Evolutionary conservation across 2,888 invertebrate species (phyloP).

Genomic region (Sarcophaga variegata): DNA sequence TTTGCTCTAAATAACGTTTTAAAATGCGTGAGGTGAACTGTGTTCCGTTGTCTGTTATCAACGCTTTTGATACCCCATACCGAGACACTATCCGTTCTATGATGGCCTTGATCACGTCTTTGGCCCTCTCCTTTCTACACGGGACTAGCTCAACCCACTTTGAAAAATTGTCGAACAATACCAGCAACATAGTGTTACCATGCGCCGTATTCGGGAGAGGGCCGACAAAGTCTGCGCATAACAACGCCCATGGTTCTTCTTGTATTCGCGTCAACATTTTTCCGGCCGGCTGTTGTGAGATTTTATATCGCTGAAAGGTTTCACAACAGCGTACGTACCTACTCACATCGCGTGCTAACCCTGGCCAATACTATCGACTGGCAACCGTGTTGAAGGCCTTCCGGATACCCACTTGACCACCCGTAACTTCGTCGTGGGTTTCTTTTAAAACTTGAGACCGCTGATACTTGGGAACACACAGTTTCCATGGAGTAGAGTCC

Average conservation of each 20-base stretch:
- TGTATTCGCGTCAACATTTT: constrained; percentile 31
- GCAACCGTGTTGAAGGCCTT: constrained; percentile 1
- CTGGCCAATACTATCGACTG: constrained; percentile 16
- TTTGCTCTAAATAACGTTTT: not conserved
- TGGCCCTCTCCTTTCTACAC: not conserved
- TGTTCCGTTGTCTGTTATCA: constrained; percentile 46
- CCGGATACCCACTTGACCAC: constrained; percentile 23
- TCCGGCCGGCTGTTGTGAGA: constrained; percentile 23
- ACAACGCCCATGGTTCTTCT: constrained; percentile 35
- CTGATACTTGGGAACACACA: not conserved
- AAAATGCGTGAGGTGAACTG: constrained; percentile 37
- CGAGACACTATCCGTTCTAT: constrained; percentile 5
- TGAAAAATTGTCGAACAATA: constrained; percentile 12
- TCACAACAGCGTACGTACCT: constrained; percentile 18
- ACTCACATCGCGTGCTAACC: constrained; percentile 32
- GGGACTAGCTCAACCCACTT: constrained; percentile 34
- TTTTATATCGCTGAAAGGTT: constrained; percentile 32
- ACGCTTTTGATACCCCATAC: constrained; percentile 5
- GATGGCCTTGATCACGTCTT: not conserved
- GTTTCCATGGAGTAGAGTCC: constrained; percentile 19
- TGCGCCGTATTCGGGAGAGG: not conserved
- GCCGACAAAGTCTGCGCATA: not conserved
- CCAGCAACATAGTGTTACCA: not conserved
- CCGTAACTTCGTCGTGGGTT: not conserved
- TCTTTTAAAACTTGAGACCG: constrained; percentile 8